Percentiles rank a stretch among this genome's conserved stretches.
Conservation (phyloP, 2,113 vertebrate species). For the Aspiorhynchus laticeps region DNA sequence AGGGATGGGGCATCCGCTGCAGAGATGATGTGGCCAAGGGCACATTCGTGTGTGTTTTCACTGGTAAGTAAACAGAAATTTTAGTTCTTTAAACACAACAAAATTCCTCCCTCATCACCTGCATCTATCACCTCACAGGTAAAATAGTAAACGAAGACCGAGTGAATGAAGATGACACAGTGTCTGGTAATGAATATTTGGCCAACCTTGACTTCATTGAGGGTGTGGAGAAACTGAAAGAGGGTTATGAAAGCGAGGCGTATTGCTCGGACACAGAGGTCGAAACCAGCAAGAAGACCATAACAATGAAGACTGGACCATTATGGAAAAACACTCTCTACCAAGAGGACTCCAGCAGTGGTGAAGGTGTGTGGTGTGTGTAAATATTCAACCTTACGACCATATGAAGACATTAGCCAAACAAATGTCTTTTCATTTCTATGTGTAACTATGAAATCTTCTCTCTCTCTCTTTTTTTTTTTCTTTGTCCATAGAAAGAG, state of each 20-base stretch:
- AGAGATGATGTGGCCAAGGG: conserved; percentile 86
- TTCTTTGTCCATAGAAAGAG: conserved; percentile 23
- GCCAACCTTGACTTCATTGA: conserved; percentile 90
- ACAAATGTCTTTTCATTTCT: neutral
- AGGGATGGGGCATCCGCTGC: conserved; percentile 89
- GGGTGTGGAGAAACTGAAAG: conserved; percentile 88
- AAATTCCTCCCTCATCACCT: neutral
- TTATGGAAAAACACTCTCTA: conserved; percentile 35
- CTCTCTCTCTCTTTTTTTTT: neutral
- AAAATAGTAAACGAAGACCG: conserved; percentile 86
- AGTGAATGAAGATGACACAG: conserved; percentile 79
- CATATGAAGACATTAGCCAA: neutral
- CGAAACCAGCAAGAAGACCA: conserved; percentile 27
- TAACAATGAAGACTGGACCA: conserved; percentile 52
- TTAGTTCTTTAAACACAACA: neutral
- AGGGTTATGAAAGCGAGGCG: conserved; percentile 86
- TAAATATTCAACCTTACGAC: neutral
- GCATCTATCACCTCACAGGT: conserved; percentile 63
- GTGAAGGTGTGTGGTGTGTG: conserved; percentile 43
- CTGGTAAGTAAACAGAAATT: conserved; percentile 71
- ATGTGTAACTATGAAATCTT: neutral
- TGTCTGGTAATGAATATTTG: conserved; percentile 84
- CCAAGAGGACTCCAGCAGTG: conserved; percentile 32
- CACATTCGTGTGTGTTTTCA: conserved; percentile 87
- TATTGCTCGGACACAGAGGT: conserved; percentile 76